Conservation (phyloP, 2,797 vertebrate genomes). For the Saguinus oedipus region DNA sequence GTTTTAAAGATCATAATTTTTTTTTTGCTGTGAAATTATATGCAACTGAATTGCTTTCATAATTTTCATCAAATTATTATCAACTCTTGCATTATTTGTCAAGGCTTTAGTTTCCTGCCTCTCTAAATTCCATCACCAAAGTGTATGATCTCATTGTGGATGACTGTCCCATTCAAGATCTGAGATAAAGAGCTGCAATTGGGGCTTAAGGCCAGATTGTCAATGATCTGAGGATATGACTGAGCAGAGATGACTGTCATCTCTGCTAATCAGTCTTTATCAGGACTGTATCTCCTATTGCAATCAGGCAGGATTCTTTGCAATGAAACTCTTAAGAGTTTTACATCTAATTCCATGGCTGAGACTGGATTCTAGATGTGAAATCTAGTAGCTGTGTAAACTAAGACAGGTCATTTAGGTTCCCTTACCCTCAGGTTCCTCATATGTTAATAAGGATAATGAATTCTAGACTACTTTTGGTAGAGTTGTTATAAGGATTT, state of each 20-base stretch:
- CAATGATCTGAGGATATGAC: no score
- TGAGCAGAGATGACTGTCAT: background rate
- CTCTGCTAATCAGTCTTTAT: background rate
- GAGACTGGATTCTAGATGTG: background rate
- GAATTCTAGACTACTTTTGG: background rate
- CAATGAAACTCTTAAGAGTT: background rate
- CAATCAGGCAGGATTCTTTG: background rate
- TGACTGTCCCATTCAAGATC: background rate
- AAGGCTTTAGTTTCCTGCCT: background rate
- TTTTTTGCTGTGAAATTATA: background rate
- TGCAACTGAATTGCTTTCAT: background rate
- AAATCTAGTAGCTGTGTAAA: background rate
- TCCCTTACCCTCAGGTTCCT: background rate
- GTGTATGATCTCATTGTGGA: background rate
- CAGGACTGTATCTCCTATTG: background rate
- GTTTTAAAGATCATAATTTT: background rate
- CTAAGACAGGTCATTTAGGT: background rate
- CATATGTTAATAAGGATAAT: background rate
- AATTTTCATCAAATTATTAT: conserved; percentile 1
- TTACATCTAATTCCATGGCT: background rate
- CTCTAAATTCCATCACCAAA: background rate
- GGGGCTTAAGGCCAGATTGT: background rate
- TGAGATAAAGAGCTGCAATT: background rate
- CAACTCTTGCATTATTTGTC: background rate
- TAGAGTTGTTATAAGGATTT: background rate